Evolutionary conservation across 2,888 invertebrate species (phyloP), one percentile per base, ranked within the genome.

Genomic region (Dryadula phaetusa): DNA sequence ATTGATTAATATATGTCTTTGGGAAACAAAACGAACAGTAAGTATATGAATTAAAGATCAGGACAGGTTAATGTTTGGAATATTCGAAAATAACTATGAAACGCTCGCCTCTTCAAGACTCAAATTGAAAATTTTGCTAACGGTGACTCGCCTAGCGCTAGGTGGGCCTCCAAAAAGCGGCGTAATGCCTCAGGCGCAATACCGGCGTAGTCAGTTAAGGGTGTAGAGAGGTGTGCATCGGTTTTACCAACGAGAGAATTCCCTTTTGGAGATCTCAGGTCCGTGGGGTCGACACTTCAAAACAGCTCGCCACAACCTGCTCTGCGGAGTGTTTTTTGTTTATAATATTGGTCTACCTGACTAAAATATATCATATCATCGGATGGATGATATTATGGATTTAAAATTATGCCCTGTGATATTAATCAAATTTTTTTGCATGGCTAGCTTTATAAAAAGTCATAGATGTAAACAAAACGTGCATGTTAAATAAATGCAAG

Each of bases 221-320:
- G 16, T 52, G 28, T 52, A 0, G 49, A 28, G 49, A 52, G 49
- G 49, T 28, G 25, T 47, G 47, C 25, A 47, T 25, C 47, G 47
- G 47, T 25, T 25, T 47, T 25, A 47, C 47, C 22, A 22, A 25
- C 47, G 22, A 22, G 47, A 47, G 22, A 14, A n/a, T 49, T 49
- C 25, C 7, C 25, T 25, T 46, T 25, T 7, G 25, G 22, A 47
- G 25, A 14, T 25, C 47, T 47, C 47, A 47, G 47, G 47, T 47
- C 47, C 47, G 22, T 47, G 47, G 47, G 47, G 25, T 47, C 47
- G 14, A 3, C 25, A 46, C 25, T 47, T 2, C 46, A 14, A 6
- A 47, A 47, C 47, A 47, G 22, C 22, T 25, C 42, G 25, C 47
- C 47, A 47, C 47, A 47, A 47, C 14, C 47, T 47, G 22, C 22